A percentile compares a stretch with the other conserved stretches of the same genome.
Conservation (phyloP, 2,113 vertebrate species). For the cattle (Bos taurus) region DNA sequence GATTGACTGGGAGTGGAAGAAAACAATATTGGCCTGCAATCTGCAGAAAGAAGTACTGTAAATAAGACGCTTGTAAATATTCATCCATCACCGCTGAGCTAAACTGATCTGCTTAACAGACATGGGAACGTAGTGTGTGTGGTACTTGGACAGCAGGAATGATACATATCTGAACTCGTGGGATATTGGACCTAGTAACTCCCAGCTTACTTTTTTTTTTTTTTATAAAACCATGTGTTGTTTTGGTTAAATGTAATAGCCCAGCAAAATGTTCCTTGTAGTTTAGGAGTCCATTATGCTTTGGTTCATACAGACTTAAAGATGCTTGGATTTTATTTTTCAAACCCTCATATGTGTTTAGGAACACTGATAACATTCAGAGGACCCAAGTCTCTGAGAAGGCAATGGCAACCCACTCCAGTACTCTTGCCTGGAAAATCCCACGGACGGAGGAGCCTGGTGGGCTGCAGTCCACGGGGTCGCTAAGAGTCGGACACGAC, state of each 20-base stretch:
- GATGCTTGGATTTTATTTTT: constrained; percentile 41
- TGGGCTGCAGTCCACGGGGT: no score
- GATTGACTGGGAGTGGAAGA: constrained; percentile 93
- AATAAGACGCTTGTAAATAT: constrained; percentile 84
- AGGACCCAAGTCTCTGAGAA: not conserved
- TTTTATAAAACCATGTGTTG: constrained; percentile 54
- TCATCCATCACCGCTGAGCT: constrained; percentile 85
- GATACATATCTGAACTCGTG: constrained; percentile 18
- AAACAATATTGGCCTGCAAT: constrained; percentile 86
- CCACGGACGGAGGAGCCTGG: no score
- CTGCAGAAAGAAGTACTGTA: constrained; percentile 89
- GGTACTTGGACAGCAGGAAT: constrained; percentile 60
- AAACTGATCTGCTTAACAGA: constrained; percentile 67
- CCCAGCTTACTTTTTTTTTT: not conserved
- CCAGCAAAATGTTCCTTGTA: constrained; percentile 83
- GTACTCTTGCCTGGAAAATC: no score
- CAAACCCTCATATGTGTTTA: not conserved
- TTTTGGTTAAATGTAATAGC: constrained; percentile 75
- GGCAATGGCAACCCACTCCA: no score
- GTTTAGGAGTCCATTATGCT: constrained; percentile 48
- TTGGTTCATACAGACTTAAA: constrained; percentile 41
- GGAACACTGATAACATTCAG: constrained; percentile 28
- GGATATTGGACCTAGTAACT: constrained; percentile 29
- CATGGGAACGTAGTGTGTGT: constrained; percentile 26
- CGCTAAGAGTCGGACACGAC: accelerated